Evolutionary conservation across 2,113 vertebrate species (phyloP).

Genomic region (Corvus moneduloides): DNA sequence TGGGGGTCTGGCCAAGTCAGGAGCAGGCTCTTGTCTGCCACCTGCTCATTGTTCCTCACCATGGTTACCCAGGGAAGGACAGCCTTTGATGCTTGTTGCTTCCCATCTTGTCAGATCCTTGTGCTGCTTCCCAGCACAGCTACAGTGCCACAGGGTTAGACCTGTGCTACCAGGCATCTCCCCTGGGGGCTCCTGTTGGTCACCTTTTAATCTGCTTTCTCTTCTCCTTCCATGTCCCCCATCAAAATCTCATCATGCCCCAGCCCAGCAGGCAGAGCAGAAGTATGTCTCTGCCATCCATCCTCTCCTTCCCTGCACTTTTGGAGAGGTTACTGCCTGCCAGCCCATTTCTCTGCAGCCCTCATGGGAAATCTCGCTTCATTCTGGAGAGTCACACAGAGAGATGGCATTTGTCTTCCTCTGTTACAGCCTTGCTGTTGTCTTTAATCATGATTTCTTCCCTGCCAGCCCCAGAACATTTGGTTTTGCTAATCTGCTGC

Average conservation of each 20-base stretch:
- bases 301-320: background rate
- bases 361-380: background rate
- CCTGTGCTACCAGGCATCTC: background rate
- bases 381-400: background rate
- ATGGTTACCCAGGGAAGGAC: background rate
- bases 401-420: slow-evolving; percentile 6
- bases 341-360: background rate
- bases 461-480: background rate
- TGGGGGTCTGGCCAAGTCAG: background rate
- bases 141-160: background rate
- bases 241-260: background rate
- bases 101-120: background rate
- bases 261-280: background rate
- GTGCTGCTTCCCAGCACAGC: background rate
- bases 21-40: background rate
- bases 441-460: slow-evolving; percentile 42
- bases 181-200: background rate
- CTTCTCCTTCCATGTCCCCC: background rate
- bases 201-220: background rate
- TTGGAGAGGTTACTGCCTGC: background rate
- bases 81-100: background rate
- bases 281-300: background rate
- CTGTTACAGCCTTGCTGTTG: background rate
- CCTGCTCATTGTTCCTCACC: background rate
- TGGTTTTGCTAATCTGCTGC: slow-evolving; percentile 28